Evolutionary conservation across 2,888 invertebrate species (phyloP).

Genomic region (Gandaritis pyraliata): DNA sequence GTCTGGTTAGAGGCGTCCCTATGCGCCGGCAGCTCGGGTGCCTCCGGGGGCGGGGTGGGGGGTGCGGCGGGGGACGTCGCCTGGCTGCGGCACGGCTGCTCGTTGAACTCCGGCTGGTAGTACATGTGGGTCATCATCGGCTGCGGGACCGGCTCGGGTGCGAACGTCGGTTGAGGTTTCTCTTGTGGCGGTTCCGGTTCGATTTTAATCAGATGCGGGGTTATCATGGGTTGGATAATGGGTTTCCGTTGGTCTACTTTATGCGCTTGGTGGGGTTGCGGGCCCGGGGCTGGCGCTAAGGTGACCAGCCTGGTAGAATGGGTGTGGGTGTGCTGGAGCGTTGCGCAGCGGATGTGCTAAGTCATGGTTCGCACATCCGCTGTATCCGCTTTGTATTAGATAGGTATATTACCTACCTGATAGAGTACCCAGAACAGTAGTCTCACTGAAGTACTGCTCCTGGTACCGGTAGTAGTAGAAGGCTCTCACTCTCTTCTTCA

Average conservation of each 20-base stretch:
- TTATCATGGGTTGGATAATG: constrained; percentile 76
- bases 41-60: constrained; percentile 79
- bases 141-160: constrained; percentile 78
- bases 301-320: constrained; percentile 88
- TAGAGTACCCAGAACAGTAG: constrained; percentile 77
- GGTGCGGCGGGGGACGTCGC: constrained; percentile 86
- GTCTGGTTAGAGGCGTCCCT: constrained; percentile 93
- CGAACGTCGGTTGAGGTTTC: constrained; percentile 71
- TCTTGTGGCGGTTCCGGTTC: constrained; percentile 86
- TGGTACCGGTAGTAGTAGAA: constrained; percentile 85
- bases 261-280: constrained; percentile 64
- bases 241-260: constrained; percentile 73
- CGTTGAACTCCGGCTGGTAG: constrained; percentile 80
- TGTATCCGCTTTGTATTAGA: too few relatives aligned
- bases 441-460: constrained; percentile 84
- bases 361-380: too few relatives aligned
- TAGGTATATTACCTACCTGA: constrained; percentile 74
- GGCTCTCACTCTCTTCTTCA: constrained; percentile 80
- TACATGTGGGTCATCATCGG: constrained; percentile 83
- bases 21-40: constrained; percentile 86
- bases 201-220: constrained; percentile 87
- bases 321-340: constrained; percentile 87
- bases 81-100: constrained; percentile 81
- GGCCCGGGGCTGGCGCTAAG: constrained; percentile 84
- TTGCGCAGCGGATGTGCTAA: too few relatives aligned